These are phyloP conservation scores for Centropus unirufus DNA, from an alignment of 2,113 vertebrate species.

Conservation along the genomic window DNA sequence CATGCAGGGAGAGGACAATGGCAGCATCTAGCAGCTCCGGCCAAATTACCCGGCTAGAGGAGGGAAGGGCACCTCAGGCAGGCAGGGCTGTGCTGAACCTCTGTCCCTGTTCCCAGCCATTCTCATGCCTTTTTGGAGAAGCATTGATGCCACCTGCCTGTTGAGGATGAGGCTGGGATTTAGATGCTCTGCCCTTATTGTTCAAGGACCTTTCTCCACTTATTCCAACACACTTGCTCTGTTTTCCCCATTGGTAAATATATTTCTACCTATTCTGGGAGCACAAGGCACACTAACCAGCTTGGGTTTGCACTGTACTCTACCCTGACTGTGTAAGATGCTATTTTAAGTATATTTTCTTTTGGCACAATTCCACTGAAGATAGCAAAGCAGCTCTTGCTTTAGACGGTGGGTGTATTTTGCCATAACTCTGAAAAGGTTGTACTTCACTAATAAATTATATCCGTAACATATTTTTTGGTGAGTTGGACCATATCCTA, in stretches of 20 bases:
- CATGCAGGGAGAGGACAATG: too few relatives aligned
- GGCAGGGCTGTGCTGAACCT: not conserved
- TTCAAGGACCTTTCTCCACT: not conserved
- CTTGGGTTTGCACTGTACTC: not conserved
- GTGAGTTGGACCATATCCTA: not conserved
- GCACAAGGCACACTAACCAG: not conserved
- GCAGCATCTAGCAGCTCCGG: not conserved
- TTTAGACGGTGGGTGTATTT: constrained; percentile 13
- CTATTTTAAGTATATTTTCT: not conserved
- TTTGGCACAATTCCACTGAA: not conserved
- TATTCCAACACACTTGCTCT: not conserved
- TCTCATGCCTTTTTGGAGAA: not conserved
- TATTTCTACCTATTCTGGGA: not conserved
- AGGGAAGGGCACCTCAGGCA: not conserved
- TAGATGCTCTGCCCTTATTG: not conserved
- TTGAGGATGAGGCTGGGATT: not conserved
- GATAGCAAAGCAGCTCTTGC: not conserved
- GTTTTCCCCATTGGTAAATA: not conserved
- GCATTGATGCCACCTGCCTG: not conserved
- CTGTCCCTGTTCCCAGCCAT: not conserved
- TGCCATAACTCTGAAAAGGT: not conserved
- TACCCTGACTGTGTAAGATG: not conserved
- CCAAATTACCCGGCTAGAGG: not conserved
- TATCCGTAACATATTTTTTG: not conserved
- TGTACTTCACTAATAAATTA: constrained; percentile 21